Conservation (phyloP, 2,888 invertebrate species). For the Hyppa rectilinea region DNA sequence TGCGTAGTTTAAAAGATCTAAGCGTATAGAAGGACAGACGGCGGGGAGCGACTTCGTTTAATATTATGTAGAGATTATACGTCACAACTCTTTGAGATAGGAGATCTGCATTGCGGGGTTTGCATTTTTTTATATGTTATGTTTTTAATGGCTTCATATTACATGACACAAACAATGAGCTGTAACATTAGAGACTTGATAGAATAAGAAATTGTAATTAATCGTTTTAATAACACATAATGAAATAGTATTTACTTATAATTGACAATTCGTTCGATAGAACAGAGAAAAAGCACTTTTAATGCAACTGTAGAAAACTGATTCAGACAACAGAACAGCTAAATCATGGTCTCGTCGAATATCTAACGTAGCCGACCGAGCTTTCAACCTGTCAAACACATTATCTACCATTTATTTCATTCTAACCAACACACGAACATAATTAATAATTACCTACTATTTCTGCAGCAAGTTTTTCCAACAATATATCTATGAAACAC, state of each 20-base stretch:
- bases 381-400: constrained; percentile 5
- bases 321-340: not conserved
- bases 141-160: no score
- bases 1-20: no score
- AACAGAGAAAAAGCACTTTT: no score
- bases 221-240: no score
- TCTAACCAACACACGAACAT: not conserved
- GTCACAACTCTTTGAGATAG: no score
- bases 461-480: not conserved
- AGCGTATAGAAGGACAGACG: no score
- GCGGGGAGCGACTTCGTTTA: no score
- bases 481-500: not conserved
- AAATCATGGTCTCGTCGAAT: constrained; percentile 1
- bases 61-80: no score
- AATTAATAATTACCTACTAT: constrained; percentile 7
- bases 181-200: not conserved
- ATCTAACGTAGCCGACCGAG: not conserved
- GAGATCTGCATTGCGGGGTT: no score
- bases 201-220: not conserved
- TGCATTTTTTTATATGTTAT: no score
- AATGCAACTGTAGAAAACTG: not conserved
- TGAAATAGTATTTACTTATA: no score
- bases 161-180: not conserved
- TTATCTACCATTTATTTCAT: constrained; percentile 19
- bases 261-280: not conserved